Evolutionary conservation across 2,888 invertebrate genomes (phyloP), one percentile per base, ranked within the genome.

Genomic region (Muschampia plurimacula): DNA sequence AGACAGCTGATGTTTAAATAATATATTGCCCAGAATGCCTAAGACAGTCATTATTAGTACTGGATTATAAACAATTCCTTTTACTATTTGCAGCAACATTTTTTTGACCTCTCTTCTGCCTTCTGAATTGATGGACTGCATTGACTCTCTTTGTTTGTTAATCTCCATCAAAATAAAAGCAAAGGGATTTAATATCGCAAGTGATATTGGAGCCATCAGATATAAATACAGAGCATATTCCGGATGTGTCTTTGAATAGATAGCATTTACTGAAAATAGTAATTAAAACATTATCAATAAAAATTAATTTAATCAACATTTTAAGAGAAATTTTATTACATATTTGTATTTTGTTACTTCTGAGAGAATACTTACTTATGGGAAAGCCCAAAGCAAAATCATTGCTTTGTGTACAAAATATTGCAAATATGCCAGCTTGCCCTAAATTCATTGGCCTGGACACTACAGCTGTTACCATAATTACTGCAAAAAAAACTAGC

Each of bases 351-450:
- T 8, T 44, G n/a, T 13, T 44, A 32, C 2, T 49, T 15, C 2
- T 68, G 6, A 60, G 15, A 28, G 3, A 3, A 66, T 71, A 91
- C 93, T 96, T 95, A 98, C 98, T 97, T 80, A 99, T 98, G 7
- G 99, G 99, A 92, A 97, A 98, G 75, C 99, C 99, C 80, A 99
- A 96, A 28, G 99, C 99, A 93, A 99, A 99, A 90, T 99, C 99
- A 95, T 99, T 99, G 86, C 98, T 99, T 87, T 99, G 99, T 0
- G 99, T 99, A 81, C 98, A 97, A 89, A 99, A 99, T 83, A 99
- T 99, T 22, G 98, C 98, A 95, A 98, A 97, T 74, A 99, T 95
- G 13, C 98, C 99, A 62, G 98, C 98, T 82, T 97, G 96, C 4
- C 98, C 98, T 77, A 97, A 95, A 89, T 98, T 97, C 22, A 97